Evolutionary conservation across 2,888 invertebrate genomes (phyloP).

Genomic region (Spodoptera picta): DNA sequence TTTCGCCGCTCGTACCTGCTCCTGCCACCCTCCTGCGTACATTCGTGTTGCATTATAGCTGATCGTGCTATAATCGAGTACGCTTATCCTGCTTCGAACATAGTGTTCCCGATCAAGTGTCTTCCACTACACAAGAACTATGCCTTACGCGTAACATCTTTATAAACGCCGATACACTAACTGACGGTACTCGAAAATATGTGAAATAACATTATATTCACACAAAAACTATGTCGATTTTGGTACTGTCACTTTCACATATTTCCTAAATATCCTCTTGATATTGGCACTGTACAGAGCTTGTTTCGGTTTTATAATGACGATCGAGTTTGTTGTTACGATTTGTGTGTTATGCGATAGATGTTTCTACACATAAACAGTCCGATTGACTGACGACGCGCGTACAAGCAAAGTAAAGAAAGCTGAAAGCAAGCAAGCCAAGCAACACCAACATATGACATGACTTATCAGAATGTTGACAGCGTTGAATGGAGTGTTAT

Average conservation of each 20-base stretch:
- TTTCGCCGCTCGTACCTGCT: slow-evolving; percentile 84
- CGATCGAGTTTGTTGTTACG: slow-evolving; percentile 68
- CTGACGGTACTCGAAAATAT: slow-evolving; percentile 80
- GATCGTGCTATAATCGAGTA: slow-evolving; percentile 65
- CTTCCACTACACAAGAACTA: slow-evolving; percentile 70
- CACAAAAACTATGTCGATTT: slow-evolving; percentile 78
- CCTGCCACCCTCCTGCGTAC: slow-evolving; percentile 74
- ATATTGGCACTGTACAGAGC: slow-evolving; percentile 65
- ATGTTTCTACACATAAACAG: slow-evolving; percentile 77
- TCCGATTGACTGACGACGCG: slow-evolving; percentile 81
- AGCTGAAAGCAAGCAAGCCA: slow-evolving; percentile 80
- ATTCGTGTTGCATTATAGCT: slow-evolving; percentile 87
- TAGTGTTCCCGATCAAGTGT: slow-evolving; percentile 77
- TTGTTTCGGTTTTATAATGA: slow-evolving; percentile 60
- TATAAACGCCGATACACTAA: slow-evolving; percentile 69
- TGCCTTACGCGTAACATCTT: slow-evolving; percentile 71
- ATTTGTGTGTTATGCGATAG: slow-evolving; percentile 71
- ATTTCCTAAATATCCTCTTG: slow-evolving; percentile 67
- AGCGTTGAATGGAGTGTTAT: slow-evolving; percentile 49
- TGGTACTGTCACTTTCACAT: slow-evolving; percentile 85
- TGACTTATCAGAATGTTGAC: slow-evolving; percentile 72
- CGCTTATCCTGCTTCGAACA: slow-evolving; percentile 85
- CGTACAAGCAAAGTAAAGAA: slow-evolving; percentile 84
- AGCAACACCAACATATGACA: slow-evolving; percentile 81
- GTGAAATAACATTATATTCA: slow-evolving; percentile 80